Base-by-base conservation (phyloP, 1,140 invertebrate genomes). In the Anoplolepis gracilipes region DNA sequence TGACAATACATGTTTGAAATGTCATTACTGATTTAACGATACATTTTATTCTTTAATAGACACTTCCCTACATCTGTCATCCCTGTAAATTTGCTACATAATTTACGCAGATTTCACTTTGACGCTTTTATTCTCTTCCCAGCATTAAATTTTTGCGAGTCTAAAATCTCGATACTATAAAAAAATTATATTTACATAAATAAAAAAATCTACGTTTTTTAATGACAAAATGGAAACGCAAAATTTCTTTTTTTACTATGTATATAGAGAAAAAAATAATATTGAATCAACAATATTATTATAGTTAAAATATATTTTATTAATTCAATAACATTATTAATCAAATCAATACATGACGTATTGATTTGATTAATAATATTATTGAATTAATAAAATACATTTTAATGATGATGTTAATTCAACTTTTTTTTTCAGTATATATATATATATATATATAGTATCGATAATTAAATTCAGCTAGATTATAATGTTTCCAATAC, bases 81-180 rank as follows among this genome's bases (percentile, higher is more conserved):
- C 33, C 25, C 65, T 81, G 67, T 73, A 61, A 46, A 82, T 72
- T 33, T 73, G 65, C 78, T 59, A 28, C n/a, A 22, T 61, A 73
- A 82, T 33, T 82, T 16, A 42, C 11, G 33, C 13, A 59, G 30
- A 67, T 65, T 33, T 53, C 11, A 30, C 10, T 69, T 33, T 33
- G 7, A 53, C 10, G 30, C 49, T 79, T 69, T 72, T 25, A 42
- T 33, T 22, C 36, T 30, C 16, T 5, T 33, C 25, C 53, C 10
- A 6, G 25, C 42, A 25, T 55, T 55, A n/a, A 57, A 70, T 33
- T 39, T 30, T 3, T 16, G 22, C 19, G 33, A 70, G 25, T 57
- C 36, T 22, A 70, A n/a, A 55, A 28, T 42, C n/a, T 73, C 39
- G 28, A 61, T 55, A 33, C 62, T 39, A 1, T 7, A 33, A n/a